Evolutionary conservation across 2,113 vertebrate genomes (phyloP).

Genomic region (Mixornis gularis): DNA sequence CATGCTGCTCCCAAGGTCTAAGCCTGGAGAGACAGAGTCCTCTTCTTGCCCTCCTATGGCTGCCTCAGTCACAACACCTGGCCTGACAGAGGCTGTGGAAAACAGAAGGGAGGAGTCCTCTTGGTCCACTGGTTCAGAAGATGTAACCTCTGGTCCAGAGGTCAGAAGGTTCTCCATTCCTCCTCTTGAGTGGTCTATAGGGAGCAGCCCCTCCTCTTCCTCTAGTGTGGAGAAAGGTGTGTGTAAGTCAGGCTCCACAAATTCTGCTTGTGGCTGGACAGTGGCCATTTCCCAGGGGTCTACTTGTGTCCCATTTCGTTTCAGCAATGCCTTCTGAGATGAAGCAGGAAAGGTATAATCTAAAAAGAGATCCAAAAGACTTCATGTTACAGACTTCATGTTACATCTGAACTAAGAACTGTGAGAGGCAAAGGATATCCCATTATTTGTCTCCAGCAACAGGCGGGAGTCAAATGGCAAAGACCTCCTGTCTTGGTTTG

Average conservation of each 20-base stretch:
- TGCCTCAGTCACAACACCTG: neutral
- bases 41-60: conserved; percentile 43
- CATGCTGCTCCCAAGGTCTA: conserved; percentile 69
- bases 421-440: neutral
- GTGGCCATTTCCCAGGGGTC: conserved; percentile 46
- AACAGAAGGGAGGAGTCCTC: conserved; percentile 33
- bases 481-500: too few species aligned
- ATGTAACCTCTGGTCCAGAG: neutral
- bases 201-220: conserved; percentile 73
- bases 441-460: neutral
- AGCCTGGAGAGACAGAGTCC: conserved; percentile 51
- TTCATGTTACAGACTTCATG: neutral
- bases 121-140: conserved; percentile 5
- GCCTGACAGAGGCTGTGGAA: neutral
- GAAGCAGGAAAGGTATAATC: conserved; percentile 72
- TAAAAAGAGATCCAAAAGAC: conserved; percentile 46
- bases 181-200: conserved; percentile 64
- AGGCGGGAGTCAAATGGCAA: neutral
- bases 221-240: conserved; percentile 40
- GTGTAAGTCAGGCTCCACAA: conserved; percentile 61
- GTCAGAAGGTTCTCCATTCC: conserved; percentile 13
- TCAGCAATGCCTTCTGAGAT: conserved; percentile 56
- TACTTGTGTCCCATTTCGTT: conserved; percentile 40
- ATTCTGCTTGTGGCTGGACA: conserved; percentile 22
- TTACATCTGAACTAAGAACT: neutral